These are phyloP conservation scores for Nephrocerus scutellatus DNA, from an alignment of 2,888 invertebrate species.

Conservation along the genomic window DNA sequence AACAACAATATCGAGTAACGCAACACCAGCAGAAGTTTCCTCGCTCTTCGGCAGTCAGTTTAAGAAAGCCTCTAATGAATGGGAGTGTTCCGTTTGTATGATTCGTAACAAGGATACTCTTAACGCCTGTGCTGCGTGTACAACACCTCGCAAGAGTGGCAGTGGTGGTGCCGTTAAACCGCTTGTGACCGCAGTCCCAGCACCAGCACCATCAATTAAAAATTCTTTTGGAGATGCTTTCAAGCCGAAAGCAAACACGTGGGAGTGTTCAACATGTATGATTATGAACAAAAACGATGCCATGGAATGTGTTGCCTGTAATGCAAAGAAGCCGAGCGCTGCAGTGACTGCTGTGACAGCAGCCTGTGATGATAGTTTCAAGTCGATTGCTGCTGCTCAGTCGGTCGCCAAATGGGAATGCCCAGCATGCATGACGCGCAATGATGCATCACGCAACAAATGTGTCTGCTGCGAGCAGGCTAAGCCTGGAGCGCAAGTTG, in stretches of 20 bases:
- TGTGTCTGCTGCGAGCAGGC: constrained; percentile 56
- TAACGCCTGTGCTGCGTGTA: constrained; percentile 53
- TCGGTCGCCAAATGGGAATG: constrained; percentile 54
- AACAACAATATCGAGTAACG: constrained; percentile 1
- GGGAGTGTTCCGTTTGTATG: constrained; percentile 62
- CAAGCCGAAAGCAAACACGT: constrained; percentile 52
- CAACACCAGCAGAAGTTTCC: not conserved
- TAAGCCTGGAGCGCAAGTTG: constrained; percentile 46
- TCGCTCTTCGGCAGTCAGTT: constrained; percentile 44
- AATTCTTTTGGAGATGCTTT: constrained; percentile 47
- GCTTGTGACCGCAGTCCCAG: constrained; percentile 10
- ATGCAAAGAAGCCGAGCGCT: constrained; percentile 47
- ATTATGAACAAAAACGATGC: constrained; percentile 49
- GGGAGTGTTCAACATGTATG: constrained; percentile 57
- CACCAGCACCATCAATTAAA: constrained; percentile 11
- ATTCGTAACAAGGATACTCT: constrained; percentile 52
- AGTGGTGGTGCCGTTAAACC: constrained; percentile 4
- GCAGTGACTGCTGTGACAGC: constrained; percentile 17
- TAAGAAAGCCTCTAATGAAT: constrained; percentile 52
- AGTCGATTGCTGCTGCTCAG: constrained; percentile 38
- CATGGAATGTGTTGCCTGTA: constrained; percentile 52
- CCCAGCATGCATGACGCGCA: constrained; percentile 55
- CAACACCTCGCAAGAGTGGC: constrained; percentile 39
- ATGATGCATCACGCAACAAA: constrained; percentile 47
- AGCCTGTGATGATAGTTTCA: constrained; percentile 39